A percentile compares a stretch with the other conserved stretches of the same genome.
Evolutionary conservation across 2,113 vertebrate species (phyloP).

Genomic region (Mormoops blainvillei): DNA sequence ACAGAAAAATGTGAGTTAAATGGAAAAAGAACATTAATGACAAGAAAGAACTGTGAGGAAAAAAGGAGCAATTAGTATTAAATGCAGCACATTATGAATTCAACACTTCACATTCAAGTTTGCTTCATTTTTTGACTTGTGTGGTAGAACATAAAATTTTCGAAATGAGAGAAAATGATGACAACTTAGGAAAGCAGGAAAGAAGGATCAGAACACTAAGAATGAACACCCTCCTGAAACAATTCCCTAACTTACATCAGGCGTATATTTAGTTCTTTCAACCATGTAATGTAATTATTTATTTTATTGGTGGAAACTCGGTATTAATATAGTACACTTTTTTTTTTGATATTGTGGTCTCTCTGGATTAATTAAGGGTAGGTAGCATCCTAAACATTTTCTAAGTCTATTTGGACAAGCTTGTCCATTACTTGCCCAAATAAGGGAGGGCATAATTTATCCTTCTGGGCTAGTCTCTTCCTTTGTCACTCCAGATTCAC

Average conservation of each 20-base stretch:
- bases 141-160: neutral
- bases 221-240: neutral
- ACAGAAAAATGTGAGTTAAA: neutral
- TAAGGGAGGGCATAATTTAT: neutral
- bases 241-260: neutral
- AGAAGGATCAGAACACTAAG: neutral
- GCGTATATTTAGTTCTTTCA: neutral
- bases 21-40: neutral
- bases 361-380: neutral
- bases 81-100: neutral
- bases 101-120: neutral
- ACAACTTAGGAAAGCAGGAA: neutral
- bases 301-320: neutral
- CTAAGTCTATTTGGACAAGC: neutral
- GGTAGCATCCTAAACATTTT: neutral
- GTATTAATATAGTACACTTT: neutral
- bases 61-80: neutral
- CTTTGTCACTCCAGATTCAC: neutral
- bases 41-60: neutral
- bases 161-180: neutral
- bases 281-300: neutral
- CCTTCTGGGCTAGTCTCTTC: neutral
- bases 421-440: neutral
- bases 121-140: neutral
- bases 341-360: neutral